Evolutionary conservation across 30 jellyfish, hydroid and myxozoan genomes (phyloP).

Genomic region (Aurelia coerulea): DNA sequence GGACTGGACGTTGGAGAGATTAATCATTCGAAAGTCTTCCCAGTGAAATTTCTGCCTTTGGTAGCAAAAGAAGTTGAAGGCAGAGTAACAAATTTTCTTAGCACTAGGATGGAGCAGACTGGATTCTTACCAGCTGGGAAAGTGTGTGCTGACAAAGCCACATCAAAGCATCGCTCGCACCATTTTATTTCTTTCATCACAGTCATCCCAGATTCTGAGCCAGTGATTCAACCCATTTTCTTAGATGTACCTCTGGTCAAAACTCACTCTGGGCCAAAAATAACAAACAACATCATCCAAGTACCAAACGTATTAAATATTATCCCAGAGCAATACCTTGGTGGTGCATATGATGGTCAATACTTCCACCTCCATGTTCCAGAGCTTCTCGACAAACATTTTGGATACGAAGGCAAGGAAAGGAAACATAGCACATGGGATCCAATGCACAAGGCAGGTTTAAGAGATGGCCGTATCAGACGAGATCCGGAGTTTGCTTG

Average conservation of each 20-base stretch:
- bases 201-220: constrained; percentile 1
- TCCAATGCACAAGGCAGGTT: constrained; percentile 6
- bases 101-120: constrained; percentile 24
- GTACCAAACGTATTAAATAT: background rate
- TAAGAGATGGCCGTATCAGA: background rate
- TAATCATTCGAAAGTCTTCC: constrained; percentile 8
- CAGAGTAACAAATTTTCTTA: background rate
- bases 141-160: constrained; percentile 30
- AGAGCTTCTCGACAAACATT: background rate
- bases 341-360: constrained; percentile 6
- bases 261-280: background rate
- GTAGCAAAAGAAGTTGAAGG: constrained; percentile 5
- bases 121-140: constrained; percentile 23
- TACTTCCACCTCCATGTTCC: constrained; percentile 14
- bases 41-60: constrained; percentile 4
- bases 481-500: background rate
- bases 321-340: background rate
- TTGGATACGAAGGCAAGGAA: background rate
- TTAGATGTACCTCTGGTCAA: background rate
- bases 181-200: constrained; percentile 32
- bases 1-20: constrained; percentile 31
- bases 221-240: background rate
- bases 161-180: constrained; percentile 31
- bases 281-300: background rate
- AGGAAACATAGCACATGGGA: background rate